Percentiles rank a stretch among this genome's conserved stretches.
Evolutionary conservation across 2,797 vertebrate species (phyloP).

Genomic region (Parotocinclus haroldoi): DNA sequence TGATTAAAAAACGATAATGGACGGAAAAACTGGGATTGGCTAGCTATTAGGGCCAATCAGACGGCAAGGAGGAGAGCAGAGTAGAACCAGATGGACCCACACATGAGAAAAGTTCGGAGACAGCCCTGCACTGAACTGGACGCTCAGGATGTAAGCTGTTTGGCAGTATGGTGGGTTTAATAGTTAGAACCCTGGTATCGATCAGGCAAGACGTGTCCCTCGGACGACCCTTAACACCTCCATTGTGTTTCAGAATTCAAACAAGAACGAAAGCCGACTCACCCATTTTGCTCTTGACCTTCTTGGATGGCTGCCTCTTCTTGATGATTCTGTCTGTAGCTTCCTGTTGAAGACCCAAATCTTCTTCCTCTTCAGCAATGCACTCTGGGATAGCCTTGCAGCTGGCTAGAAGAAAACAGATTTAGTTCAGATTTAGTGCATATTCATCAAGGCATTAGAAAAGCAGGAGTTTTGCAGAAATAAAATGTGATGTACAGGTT

Average conservation of each 20-base stretch:
- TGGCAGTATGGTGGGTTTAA: background rate
- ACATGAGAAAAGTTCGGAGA: slow-evolving; percentile 6
- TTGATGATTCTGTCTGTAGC: slow-evolving; percentile 62
- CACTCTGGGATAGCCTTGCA: slow-evolving; percentile 64
- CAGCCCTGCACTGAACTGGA: slow-evolving; percentile 4
- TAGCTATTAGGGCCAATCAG: slow-evolving; percentile 51
- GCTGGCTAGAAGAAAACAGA: slow-evolving; percentile 51
- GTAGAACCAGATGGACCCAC: slow-evolving; percentile 43
- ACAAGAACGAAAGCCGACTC: slow-evolving; percentile 41
- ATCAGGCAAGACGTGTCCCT: too few relatives aligned
- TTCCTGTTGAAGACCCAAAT: slow-evolving; percentile 62
- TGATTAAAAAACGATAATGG: slow-evolving; percentile 49
- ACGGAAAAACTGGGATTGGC: slow-evolving; percentile 47
- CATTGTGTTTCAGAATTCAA: too few relatives aligned
- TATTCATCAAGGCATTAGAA: too few relatives aligned
- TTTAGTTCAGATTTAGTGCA: background rate
- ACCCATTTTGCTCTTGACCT: slow-evolving; percentile 70
- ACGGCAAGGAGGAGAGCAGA: slow-evolving; percentile 26
- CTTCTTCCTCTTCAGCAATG: slow-evolving; percentile 75
- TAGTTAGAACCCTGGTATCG: too few relatives aligned
- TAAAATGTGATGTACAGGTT: too few relatives aligned
- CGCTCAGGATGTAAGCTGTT: background rate
- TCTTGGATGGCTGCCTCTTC: slow-evolving; percentile 65
- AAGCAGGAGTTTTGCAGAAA: too few relatives aligned
- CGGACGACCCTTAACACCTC: too few relatives aligned